Percentiles rank a stretch among this genome's conserved stretches.
Evolutionary conservation across 2,888 invertebrate genomes (phyloP).

Genomic region (Argyra leucocephala): DNA sequence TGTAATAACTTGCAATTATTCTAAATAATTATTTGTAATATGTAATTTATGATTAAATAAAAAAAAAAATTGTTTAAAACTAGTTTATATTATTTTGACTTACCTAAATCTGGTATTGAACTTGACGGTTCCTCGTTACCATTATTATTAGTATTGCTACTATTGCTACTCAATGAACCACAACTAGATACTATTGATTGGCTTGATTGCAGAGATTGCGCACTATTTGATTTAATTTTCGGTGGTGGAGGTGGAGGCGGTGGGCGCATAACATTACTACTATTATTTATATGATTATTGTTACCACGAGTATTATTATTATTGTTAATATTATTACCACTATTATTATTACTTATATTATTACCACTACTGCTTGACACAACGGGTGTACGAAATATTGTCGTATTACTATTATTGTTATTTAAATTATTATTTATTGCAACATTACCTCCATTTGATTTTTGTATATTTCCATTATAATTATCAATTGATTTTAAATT

Average conservation of each 20-base stretch:
- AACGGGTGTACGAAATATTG: conserved; percentile 36
- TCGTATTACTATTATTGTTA: conserved; percentile 9
- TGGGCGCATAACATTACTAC: conserved; percentile 38
- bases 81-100: conserved; percentile 41
- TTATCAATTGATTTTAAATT: conserved; percentile 23
- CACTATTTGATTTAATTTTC: conserved; percentile 32
- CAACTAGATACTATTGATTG: conserved; percentile 13
- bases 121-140: conserved; percentile 71
- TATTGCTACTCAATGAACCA: not conserved
- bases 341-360: conserved; percentile 16
- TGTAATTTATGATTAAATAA: no score
- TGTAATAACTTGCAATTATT: no score
- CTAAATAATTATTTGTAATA: no score
- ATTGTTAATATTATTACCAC: conserved; percentile 16
- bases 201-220: conserved; percentile 22
- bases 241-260: conserved; percentile 43
- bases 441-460: not conserved
- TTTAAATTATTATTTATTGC: conserved; percentile 11
- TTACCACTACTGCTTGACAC: conserved; percentile 33
- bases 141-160: no score
- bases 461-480: conserved; percentile 11
- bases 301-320: conserved; percentile 19
- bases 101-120: conserved; percentile 80
- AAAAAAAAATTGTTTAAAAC: not conserved
- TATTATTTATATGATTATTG: conserved; percentile 25